phyloP scores from a whole-genome alignment of 2,113 vertebrate species.

The Sinocyclocheilus anophthalmus region DNA sequence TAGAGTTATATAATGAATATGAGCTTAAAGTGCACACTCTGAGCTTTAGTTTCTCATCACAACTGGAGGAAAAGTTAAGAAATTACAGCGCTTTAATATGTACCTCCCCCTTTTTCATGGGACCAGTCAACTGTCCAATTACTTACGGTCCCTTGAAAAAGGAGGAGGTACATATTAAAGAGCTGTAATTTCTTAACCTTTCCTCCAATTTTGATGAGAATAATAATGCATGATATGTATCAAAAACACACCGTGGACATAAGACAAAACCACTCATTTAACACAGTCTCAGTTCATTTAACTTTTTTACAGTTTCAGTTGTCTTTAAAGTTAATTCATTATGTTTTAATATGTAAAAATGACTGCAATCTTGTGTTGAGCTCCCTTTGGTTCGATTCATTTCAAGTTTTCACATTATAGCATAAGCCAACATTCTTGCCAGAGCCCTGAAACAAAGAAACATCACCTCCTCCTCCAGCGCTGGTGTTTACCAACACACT shows the following conservation, averaged over 20 bases:
- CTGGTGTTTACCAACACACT: slow-evolving; percentile 6
- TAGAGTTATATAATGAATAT: too few relatives aligned
- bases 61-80: too few relatives aligned
- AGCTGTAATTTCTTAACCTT: too few relatives aligned
- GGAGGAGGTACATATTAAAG: too few relatives aligned
- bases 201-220: too few relatives aligned
- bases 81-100: too few relatives aligned
- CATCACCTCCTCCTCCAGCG: neutral
- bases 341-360: neutral
- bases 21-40: too few relatives aligned
- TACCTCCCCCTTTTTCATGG: too few relatives aligned
- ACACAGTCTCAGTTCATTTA: neutral
- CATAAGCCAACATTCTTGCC: neutral
- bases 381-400: neutral
- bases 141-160: too few relatives aligned
- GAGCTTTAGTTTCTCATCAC: too few relatives aligned
- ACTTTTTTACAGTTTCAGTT: neutral
- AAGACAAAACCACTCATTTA: neutral
- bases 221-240: too few relatives aligned
- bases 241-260: neutral
- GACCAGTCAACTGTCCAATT: too few relatives aligned
- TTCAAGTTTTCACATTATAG: neutral
- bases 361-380: neutral
- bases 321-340: neutral
- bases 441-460: neutral